phyloP scores from a whole-genome alignment of 2,113 vertebrate species.

The Ictalurus furcatus region DNA sequence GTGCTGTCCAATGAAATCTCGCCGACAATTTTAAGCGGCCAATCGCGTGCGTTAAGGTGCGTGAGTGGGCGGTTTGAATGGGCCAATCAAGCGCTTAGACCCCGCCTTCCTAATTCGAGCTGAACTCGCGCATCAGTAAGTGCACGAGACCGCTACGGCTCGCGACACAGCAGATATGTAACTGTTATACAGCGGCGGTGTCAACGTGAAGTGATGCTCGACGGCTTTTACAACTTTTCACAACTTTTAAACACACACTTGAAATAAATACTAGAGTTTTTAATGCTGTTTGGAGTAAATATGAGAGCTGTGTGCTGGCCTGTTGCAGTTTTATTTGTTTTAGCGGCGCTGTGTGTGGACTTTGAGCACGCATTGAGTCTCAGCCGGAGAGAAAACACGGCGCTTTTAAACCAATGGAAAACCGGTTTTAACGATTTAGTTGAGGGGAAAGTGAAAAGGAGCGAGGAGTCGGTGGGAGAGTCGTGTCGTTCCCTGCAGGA shows the following conservation, averaged over 20 bases:
- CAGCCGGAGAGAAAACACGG: conserved; percentile 40
- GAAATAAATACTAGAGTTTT: background rate
- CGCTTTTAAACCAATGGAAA: conserved; percentile 41
- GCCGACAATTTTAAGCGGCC: background rate
- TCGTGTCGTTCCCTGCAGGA: conserved; percentile 70
- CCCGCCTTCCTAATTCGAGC: conserved; percentile 4
- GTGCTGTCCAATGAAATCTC: background rate
- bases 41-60: background rate
- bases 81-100: background rate
- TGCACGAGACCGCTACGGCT: background rate
- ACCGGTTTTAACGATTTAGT: conserved; percentile 54
- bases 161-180: background rate
- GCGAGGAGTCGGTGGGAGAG: conserved; percentile 57
- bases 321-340: conserved; percentile 55
- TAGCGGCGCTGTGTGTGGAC: conserved; percentile 59
- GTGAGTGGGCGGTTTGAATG: conserved; percentile 15
- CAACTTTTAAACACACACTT: background rate
- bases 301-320: conserved; percentile 63
- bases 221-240: background rate
- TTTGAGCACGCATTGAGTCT: conserved; percentile 48
- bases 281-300: conserved; percentile 28
- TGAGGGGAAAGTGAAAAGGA: conserved; percentile 54
- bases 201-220: background rate
- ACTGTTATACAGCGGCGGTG: background rate
- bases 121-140: conserved; percentile 13